These are phyloP conservation scores for Drosophila seguyi DNA, from an alignment of 1,140 invertebrate genomes.

Conservation along the genomic window DNA sequence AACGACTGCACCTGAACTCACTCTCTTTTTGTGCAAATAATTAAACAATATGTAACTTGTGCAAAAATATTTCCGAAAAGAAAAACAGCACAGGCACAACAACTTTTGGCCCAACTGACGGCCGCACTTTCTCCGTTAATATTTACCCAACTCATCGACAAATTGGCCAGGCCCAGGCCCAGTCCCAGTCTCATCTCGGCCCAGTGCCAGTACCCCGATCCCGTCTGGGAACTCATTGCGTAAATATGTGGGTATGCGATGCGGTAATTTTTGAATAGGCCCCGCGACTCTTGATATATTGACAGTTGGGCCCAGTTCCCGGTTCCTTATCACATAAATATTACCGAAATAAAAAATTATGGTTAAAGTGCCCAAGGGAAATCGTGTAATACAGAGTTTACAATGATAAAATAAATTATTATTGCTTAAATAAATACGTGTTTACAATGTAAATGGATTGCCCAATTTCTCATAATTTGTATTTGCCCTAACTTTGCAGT, in stretches of 20 bases:
- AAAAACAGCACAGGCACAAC: constrained; percentile 23
- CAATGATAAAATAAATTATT: constrained; percentile 44
- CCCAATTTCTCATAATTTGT: constrained; percentile 27
- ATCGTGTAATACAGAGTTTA: constrained; percentile 32
- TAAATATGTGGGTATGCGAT: constrained; percentile 58
- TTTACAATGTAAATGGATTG: constrained; percentile 28
- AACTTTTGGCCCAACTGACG: constrained; percentile 25
- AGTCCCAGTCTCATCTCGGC: constrained; percentile 35
- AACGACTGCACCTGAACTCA: constrained; percentile 53
- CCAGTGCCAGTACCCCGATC: constrained; percentile 19
- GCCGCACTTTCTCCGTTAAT: constrained; percentile 65
- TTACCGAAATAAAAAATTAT: constrained; percentile 29
- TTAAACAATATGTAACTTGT: constrained; percentile 66
- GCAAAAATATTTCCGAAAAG: constrained; percentile 60
- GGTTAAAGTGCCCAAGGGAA: constrained; percentile 19
- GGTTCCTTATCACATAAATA: constrained; percentile 50
- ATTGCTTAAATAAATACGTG: constrained; percentile 37
- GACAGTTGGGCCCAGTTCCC: constrained; percentile 49
- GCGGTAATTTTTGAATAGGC: constrained; percentile 59
- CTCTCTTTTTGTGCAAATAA: constrained; percentile 65
- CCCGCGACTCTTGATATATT: constrained; percentile 48
- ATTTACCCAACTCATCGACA: constrained; percentile 67
- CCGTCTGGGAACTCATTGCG: constrained; percentile 56
- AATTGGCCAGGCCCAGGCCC: constrained; percentile 52
- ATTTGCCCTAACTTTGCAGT: constrained; percentile 2